phyloP scores from a whole-genome alignment of 1,140 invertebrate species.

The Physella acuta region DNA sequence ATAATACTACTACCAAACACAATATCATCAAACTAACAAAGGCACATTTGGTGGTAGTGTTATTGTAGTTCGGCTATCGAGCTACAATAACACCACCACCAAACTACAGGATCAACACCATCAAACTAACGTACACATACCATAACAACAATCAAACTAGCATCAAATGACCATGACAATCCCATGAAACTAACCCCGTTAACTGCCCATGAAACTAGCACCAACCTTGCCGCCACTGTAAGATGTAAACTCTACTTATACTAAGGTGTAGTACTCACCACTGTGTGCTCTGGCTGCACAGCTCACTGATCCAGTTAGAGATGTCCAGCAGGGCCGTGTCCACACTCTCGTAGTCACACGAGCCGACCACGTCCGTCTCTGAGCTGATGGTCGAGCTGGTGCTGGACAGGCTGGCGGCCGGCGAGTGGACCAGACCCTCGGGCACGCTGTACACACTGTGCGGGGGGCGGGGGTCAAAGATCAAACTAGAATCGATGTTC shows the following conservation, averaged over 20 bases:
- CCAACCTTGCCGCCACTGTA: neutral
- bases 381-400: neutral
- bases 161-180: neutral
- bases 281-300: slow-evolving; percentile 26
- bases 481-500: neutral
- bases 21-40: no score
- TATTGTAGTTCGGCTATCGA: no score
- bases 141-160: no score
- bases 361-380: slow-evolving; percentile 7
- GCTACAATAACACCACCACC: no score
- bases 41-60: no score
- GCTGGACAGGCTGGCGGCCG: slow-evolving; percentile 18
- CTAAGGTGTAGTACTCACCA: no score
- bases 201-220: neutral
- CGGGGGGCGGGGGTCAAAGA: neutral
- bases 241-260: neutral
- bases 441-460: neutral
- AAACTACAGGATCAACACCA: no score
- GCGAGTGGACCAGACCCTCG: slow-evolving; percentile 15
- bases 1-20: no score
- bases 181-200: neutral
- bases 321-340: slow-evolving; percentile 30
- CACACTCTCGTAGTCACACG: slow-evolving; percentile 22
- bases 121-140: no score
- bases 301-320: slow-evolving; percentile 33